Conservation (phyloP, 2,888 invertebrate species). For the Phengaris arion region DNA sequence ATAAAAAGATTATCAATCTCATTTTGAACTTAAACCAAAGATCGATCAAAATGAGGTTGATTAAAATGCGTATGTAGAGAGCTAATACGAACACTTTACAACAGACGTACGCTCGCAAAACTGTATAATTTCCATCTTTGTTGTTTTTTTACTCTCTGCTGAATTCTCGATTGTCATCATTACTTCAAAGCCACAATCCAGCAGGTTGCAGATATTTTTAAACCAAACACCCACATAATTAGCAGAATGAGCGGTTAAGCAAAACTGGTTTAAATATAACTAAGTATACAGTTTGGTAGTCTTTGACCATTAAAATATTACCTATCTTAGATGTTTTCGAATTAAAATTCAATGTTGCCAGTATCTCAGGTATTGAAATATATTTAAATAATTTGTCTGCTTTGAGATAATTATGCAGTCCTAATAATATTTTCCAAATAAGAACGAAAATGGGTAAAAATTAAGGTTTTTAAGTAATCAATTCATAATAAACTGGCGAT, state of each 20-base stretch:
- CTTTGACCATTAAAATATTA: neutral
- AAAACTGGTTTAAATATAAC: constrained; percentile 8
- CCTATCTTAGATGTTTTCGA: neutral
- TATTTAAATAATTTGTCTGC: too few species aligned
- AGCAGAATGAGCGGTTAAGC: neutral
- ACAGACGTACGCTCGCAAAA: neutral
- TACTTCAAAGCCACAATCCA: neutral
- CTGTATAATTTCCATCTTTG: neutral
- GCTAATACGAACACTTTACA: too few species aligned
- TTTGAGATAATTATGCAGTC: too few species aligned
- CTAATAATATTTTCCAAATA: too few species aligned
- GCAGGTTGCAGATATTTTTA: constrained; percentile 15
- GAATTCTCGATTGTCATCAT: neutral
- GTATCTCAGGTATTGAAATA: too few species aligned
- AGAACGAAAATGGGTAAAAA: too few species aligned
- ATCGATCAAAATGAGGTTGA: too few species aligned
- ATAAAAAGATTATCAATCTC: too few species aligned
- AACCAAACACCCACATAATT: neutral
- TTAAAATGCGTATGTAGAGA: too few species aligned
- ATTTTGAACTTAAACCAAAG: too few species aligned
- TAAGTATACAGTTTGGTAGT: neutral
- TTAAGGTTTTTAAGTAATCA: too few species aligned
- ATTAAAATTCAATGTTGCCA: neutral
- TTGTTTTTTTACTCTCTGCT: neutral
- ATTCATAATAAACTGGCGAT: too few species aligned